Base-by-base conservation (phyloP, 2,113 vertebrate genomes). In the Phylloscopus whistleri region DNA sequence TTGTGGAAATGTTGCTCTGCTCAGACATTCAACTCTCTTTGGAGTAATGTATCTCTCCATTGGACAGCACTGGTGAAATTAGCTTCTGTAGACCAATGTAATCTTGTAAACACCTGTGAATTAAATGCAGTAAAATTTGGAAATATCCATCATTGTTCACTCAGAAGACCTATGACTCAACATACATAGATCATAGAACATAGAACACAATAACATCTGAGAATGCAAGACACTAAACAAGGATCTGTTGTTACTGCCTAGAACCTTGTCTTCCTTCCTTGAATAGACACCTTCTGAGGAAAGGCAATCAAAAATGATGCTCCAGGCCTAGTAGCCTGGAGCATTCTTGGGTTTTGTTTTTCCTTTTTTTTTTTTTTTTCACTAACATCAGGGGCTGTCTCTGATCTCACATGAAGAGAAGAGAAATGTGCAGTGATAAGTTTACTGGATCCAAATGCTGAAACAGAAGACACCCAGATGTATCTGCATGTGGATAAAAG, bases 381-480 rank as follows among this genome's bases (percentile, higher is more conserved):
- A 16, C 1, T 15, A 10, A 26, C 30, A 60, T 90, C 37, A 72
- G 19, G 28, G 20, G 5, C 17, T 91, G 53, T 26, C 55, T 92
- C 75, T 90, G 75, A 90, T 90, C 62, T 90, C 41, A 43, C 27
- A 69, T 1, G 1, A 41, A 82, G 64, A 75, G 51, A 85, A 79
- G 3, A 88, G 21, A 75, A 91, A 91, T 48, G 44, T 41, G 10
- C 28, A 87, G 31, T 60, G 46, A 79, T 56, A 91, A 35, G 18
- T 83, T 96, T 90, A 95, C 59, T 86, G 43, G 63, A 80, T 90
- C 46, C 88, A 93, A 62, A 82, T 90, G 75, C n/a, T 83, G 63
- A 69, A 85, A 35, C 18, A 56, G 49, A 52, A 68, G 77, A 84
- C 19, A 78, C 2, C 3, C 77, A 87, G 49, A 73, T 79, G 16